Percentiles rank a stretch among this genome's conserved stretches.
phyloP scores from a whole-genome alignment of 2,113 vertebrate species.

The Cavia aperea region DNA sequence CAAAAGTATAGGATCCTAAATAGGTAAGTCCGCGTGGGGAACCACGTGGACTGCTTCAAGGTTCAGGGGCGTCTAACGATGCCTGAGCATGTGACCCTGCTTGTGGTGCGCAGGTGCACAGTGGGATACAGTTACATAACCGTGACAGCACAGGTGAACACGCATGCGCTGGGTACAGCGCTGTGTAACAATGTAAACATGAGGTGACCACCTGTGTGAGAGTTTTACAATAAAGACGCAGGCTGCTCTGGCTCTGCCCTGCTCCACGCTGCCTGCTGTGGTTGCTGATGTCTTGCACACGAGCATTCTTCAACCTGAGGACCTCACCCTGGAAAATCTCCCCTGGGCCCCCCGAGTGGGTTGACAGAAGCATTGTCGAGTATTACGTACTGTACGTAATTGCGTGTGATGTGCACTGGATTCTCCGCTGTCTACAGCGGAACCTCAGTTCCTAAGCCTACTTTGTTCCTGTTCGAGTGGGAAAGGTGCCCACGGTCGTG shows the following conservation, averaged over 20 bases:
- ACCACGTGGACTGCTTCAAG: not conserved
- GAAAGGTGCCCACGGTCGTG: not conserved
- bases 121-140: not conserved
- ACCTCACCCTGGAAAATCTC: not conserved
- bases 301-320: not conserved
- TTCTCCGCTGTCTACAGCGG: not conserved
- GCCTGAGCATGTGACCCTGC: not conserved
- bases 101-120: not conserved
- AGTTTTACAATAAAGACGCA: not conserved
- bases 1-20: not conserved
- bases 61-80: not conserved
- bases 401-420: not conserved
- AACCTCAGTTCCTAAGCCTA: not conserved
- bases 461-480: not conserved
- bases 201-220: not conserved
- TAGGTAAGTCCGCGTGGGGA: not conserved
- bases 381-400: not conserved
- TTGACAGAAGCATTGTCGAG: no score
- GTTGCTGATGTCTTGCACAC: not conserved
- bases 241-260: not conserved
- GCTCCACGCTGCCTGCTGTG: not conserved
- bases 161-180: not conserved
- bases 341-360: not conserved
- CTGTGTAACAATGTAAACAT: not conserved
- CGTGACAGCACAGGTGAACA: not conserved